Conservation (phyloP, 2,797 vertebrate species). For the Coreius guichenoti region DNA sequence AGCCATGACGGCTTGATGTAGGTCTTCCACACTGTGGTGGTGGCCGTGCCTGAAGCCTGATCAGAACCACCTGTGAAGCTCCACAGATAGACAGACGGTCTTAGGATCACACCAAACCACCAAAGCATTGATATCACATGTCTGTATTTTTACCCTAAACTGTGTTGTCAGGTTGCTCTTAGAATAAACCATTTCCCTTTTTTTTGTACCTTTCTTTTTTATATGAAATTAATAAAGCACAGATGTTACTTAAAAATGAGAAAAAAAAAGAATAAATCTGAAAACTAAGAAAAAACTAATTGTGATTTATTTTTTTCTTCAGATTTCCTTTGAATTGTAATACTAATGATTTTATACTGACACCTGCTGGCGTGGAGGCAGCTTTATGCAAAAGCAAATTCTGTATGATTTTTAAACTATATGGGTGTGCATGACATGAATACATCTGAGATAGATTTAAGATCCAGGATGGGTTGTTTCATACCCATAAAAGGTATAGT, state of each 20-base stretch:
- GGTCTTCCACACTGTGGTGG: constrained; percentile 65
- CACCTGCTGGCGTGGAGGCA: not conserved
- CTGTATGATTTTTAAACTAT: not conserved
- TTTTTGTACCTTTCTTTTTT: constrained; percentile 75
- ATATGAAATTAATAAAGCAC: constrained; percentile 78
- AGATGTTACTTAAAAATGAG: constrained; percentile 77
- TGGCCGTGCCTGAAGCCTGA: constrained; percentile 67
- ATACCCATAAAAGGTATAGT: not conserved
- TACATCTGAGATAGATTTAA: not conserved
- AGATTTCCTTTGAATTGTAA: constrained; percentile 55
- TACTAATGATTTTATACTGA: constrained; percentile 38
- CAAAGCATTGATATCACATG: constrained; percentile 71
- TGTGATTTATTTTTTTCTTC: constrained; percentile 68
- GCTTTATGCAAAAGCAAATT: constrained; percentile 33
- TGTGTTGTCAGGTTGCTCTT: constrained; percentile 67
- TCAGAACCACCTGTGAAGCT: constrained; percentile 74
- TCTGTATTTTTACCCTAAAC: constrained; percentile 58
- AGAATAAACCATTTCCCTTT: constrained; percentile 65
- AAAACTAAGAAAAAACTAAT: constrained; percentile 69
- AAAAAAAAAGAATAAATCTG: constrained; percentile 76
- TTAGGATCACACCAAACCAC: constrained; percentile 72
- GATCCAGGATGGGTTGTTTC: not conserved
- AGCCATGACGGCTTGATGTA: constrained; percentile 44
- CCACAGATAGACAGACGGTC: constrained; percentile 22
- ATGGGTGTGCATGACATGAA: constrained; percentile 27